Evolutionary conservation across 37 sponge, comb jelly and placozoan genomes (phyloP).

Genomic region (Eunapius fragilis): DNA sequence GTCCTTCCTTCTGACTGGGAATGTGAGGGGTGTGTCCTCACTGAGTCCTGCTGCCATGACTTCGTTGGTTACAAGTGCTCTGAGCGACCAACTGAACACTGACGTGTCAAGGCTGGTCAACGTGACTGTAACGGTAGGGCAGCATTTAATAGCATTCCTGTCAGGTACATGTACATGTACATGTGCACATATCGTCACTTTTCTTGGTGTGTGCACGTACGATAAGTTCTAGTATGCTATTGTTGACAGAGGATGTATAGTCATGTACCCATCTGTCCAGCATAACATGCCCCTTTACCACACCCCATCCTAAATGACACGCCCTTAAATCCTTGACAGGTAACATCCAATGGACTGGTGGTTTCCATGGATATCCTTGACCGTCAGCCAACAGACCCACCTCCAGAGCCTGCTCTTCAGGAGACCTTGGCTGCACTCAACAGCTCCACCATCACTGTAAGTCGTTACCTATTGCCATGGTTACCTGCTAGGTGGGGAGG

Average conservation of each 20-base stretch:
- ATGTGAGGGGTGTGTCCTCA: not conserved
- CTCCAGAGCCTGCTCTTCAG: not conserved
- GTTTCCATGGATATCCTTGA: slow-evolving; percentile 49
- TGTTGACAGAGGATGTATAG: too few relatives aligned
- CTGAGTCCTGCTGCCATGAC: not conserved
- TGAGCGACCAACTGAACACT: slow-evolving; percentile 35
- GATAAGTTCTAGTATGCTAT: too few relatives aligned
- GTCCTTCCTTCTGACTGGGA: slow-evolving; percentile 38
- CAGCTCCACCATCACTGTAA: not conserved
- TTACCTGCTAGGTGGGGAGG: too few relatives aligned
- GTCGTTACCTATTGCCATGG: not conserved
- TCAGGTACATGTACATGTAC: too few relatives aligned
- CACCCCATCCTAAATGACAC: too few relatives aligned
- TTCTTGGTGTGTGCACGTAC: too few relatives aligned
- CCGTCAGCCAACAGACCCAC: slow-evolving; percentile 58
- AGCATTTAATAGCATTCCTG: not conserved
- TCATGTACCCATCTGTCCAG: too few relatives aligned
- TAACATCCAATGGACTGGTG: not conserved
- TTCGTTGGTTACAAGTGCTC: not conserved
- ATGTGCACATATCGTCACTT: too few relatives aligned
- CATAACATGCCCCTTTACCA: too few relatives aligned
- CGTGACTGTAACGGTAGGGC: slow-evolving; percentile 20
- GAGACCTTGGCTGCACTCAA: not conserved
- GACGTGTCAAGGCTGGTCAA: slow-evolving; percentile 59
- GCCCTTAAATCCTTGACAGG: not conserved